Evolutionary conservation across 2,888 invertebrate species (phyloP).

Genomic region (Spialia ferax): DNA sequence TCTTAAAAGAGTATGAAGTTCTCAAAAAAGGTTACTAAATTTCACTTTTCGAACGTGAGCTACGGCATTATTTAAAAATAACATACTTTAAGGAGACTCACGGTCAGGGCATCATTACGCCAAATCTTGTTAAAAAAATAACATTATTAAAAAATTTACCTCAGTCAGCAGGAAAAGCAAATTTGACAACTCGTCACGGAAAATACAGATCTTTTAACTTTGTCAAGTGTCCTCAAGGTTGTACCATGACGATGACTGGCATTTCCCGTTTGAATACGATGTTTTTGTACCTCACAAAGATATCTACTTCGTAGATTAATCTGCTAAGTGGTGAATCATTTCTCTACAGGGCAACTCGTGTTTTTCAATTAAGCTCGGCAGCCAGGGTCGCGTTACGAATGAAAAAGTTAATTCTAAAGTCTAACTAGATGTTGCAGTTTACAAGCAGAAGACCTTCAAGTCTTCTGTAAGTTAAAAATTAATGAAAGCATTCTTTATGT

Average conservation of each 20-base stretch:
- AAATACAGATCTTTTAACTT: background rate
- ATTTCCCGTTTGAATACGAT: constrained; percentile 45
- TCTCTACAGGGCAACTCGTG: constrained; percentile 27
- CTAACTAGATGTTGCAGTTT: constrained; percentile 22
- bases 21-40: no score
- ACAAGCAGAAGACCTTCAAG: no score
- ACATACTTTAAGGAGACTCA: no score
- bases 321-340: constrained; percentile 42
- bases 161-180: background rate
- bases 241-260: constrained; percentile 10
- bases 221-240: constrained; percentile 45
- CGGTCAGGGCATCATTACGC: background rate
- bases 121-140: background rate
- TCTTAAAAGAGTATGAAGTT: no score
- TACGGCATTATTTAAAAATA: no score
- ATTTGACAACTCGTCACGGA: background rate
- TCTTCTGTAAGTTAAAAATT: constrained; percentile 11
- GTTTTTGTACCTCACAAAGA: constrained; percentile 41
- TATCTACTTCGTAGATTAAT: constrained; percentile 40
- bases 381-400: constrained; percentile 29
- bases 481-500: constrained; percentile 7
- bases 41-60: no score
- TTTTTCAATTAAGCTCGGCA: constrained; percentile 34
- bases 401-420: constrained; percentile 36
- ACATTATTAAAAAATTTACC: background rate